These are phyloP conservation scores for Aphelinus atriplicis DNA, from an alignment of 1,140 invertebrate genomes.

Conservation along the genomic window DNA sequence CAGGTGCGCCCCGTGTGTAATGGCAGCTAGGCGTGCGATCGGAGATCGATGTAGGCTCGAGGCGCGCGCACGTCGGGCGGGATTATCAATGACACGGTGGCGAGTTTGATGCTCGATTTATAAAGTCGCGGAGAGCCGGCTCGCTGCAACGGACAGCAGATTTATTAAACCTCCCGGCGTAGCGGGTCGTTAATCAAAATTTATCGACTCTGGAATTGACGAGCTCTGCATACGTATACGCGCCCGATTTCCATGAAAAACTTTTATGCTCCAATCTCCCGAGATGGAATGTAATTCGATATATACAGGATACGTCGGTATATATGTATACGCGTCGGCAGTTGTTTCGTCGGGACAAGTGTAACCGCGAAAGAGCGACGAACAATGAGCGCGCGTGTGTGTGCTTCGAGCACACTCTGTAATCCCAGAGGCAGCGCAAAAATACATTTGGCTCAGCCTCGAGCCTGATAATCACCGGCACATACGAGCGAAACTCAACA, in stretches of 20 bases:
- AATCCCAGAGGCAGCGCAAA: too few species aligned
- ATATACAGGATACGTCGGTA: too few species aligned
- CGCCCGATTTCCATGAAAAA: too few species aligned
- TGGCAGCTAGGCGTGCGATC: too few species aligned
- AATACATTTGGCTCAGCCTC: too few species aligned
- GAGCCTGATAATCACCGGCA: background rate
- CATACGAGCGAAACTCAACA: constrained; percentile 1
- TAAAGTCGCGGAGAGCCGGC: constrained; percentile 35
- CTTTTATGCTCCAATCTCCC: too few species aligned
- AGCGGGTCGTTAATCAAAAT: constrained; percentile 43
- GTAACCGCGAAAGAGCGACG: too few species aligned
- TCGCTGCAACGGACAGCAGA: constrained; percentile 6
- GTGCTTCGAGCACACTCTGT: too few species aligned
- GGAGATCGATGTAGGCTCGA: background rate
- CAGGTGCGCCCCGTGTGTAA: background rate
- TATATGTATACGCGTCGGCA: too few species aligned
- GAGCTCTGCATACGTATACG: constrained; percentile 9
- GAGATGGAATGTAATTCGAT: too few species aligned
- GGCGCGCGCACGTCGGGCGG: background rate
- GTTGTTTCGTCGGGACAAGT: too few species aligned
- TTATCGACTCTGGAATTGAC: constrained; percentile 45
- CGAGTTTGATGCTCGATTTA: constrained; percentile 48
- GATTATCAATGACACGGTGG: constrained; percentile 38
- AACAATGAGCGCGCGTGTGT: too few species aligned
- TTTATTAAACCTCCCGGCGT: constrained; percentile 46